Base-by-base conservation (phyloP, 1,140 invertebrate species). In the Tetramorium parvispinum region DNA sequence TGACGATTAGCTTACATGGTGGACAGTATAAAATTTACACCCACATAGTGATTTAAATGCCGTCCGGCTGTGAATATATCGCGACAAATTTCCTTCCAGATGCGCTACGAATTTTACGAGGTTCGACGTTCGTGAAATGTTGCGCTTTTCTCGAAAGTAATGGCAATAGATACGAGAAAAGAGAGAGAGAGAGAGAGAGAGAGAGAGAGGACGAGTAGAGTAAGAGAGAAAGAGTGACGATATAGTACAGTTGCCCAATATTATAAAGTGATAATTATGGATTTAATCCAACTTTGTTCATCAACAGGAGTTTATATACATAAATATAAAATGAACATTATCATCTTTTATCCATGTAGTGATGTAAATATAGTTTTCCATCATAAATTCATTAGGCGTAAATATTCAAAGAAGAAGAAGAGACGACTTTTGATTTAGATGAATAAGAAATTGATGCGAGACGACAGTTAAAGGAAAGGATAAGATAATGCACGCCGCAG, bases 11-110 rank as follows among this genome's bases (percentile, higher is more conserved):
- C 43, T 73, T 51, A 82, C 63, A 75, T 46, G 27, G 37, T 49
- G 37, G 53, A 59, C 61, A 61, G 61, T 65, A 65, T 76, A 89
- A 90, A 87, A 90, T 87, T 85, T 85, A 76, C 57, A 76, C 11
- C 32, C 37, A 13, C 65, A 53, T 55, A 86, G 51, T 76, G 82
- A 86, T 88, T 88, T 86, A 89, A 89, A 89, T 81, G 43, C 55
- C 37, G 32, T 18, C 4, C 57, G 24, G 13, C 21, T n/a, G 40
- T 13, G 53, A 73, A 63, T 71, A 16, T 40, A 75, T 57, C 61
- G 51, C 55, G 63, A 61, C 21, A 55, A 85, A 57, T 86, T 57
- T 49, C 24, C 59, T 24, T 0, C 37, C 78, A 81, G 63, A 66
- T 70, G 86, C 65, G 18, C 16, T 24, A n/a, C 66, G 40, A 43